Base-by-base conservation (phyloP, 2,113 vertebrate genomes). In the Alethe castanea region DNA sequence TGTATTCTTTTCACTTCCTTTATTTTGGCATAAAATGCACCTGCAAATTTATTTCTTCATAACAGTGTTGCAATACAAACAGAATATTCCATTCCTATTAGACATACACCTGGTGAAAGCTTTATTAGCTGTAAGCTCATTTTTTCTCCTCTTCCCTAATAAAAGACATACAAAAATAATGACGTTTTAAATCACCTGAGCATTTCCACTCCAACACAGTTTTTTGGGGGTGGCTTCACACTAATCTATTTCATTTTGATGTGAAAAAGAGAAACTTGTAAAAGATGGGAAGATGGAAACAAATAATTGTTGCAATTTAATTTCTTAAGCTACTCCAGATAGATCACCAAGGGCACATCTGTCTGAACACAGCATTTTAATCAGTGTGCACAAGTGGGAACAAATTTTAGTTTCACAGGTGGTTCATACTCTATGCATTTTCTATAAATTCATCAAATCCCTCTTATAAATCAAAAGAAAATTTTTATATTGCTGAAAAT, bases 1-100 rank as follows among this genome's bases (percentile, higher is more conserved):
- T 85, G 77, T 71, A 61, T 29, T 70, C 71, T 87, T 87, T 91
- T 94, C 77, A 86, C 81, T 88, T 93, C 74, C 71, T 95, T 94
- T 69, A 26, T 28, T 94, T 96, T 92, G 95, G 18, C 81, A 96
- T 91, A 94, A 97, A 93, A 54, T 22, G 11, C 85, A 86, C 60
- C 22, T 81, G 72, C 18, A 73, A 80, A 87, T 60, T 86, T 22
- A 60, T 81, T 95, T 80, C 66, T 60, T 88, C 54, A 28, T 84
- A 94, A 77, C 22, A 47, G 24, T 89, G 36, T 61, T 88, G 24
- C 48, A 88, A 83, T 35, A 40, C 48, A 94, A 95, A 94, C 59
- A 77, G 70, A 96, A 76, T 81, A 73, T 57, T 67, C 33, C 77
- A 47, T 40, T 79, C 8, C 74, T 88, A 90, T 86, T 87, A 91